phyloP scores from a whole-genome alignment of 2,113 vertebrate genomes.

The Alouatta palliata region DNA sequence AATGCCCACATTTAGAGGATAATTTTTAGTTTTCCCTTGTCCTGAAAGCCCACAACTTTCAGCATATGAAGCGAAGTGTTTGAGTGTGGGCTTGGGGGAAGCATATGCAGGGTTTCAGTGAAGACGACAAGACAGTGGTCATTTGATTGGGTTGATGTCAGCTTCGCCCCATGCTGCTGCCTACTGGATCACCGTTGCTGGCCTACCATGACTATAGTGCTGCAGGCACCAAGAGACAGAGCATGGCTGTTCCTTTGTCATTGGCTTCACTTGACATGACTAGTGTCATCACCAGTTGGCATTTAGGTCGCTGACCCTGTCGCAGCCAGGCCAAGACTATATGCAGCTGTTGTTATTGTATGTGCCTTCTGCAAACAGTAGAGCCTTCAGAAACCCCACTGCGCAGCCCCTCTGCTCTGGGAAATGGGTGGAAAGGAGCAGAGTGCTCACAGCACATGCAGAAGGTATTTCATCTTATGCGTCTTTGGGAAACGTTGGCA shows the following conservation, averaged over 20 bases:
- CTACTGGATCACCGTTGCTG: not conserved
- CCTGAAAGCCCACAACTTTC: not conserved
- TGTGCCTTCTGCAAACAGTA: conserved; percentile 1
- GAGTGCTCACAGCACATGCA: not conserved
- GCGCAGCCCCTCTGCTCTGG: not conserved
- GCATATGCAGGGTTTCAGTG: not conserved
- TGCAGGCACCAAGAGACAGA: not conserved
- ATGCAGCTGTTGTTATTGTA: conserved; percentile 46
- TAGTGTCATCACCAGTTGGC: conserved; percentile 25
- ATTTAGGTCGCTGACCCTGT: not conserved
- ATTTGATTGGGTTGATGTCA: not conserved
- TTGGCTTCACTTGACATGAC: not conserved
- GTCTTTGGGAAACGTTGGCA: conserved; percentile 51
- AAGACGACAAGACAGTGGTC: not conserved
- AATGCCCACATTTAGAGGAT: not conserved
- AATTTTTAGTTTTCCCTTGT: not conserved
- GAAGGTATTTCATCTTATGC: not conserved
- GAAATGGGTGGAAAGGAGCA: not conserved
- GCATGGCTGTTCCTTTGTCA: conserved; percentile 35
- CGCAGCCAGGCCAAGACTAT: not conserved
- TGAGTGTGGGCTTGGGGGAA: not conserved
- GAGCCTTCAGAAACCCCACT: conserved; percentile 6
- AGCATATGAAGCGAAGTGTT: not conserved
- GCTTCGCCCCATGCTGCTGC: not conserved
- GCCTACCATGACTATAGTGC: not conserved